These are phyloP conservation scores for Potamarius usumacintae DNA, from an alignment of 2,113 vertebrate species.

Conservation along the genomic window DNA sequence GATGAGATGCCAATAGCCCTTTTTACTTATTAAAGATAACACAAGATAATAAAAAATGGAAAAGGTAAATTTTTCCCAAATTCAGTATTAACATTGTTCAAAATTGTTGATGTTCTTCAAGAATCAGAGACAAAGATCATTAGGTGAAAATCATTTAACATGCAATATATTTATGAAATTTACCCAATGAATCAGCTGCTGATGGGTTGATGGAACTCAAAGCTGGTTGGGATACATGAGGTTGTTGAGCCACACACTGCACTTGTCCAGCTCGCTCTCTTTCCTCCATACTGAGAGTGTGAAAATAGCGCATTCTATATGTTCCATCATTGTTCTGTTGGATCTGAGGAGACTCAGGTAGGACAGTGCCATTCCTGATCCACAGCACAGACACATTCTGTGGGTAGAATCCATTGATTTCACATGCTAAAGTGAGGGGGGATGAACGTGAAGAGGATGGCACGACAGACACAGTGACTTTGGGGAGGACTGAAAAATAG, in stretches of 20 bases:
- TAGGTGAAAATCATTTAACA: background rate
- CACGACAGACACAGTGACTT: constrained; percentile 63
- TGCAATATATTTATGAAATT: constrained; percentile 5
- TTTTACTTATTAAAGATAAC: background rate
- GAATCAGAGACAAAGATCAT: background rate
- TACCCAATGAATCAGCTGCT: constrained; percentile 62
- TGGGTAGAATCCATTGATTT: constrained; percentile 73
- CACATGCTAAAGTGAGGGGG: constrained; percentile 73
- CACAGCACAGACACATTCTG: constrained; percentile 68
- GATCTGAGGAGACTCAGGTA: constrained; percentile 52
- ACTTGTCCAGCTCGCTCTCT: constrained; percentile 62
- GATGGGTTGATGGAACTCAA: constrained; percentile 54
- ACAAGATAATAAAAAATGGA: background rate
- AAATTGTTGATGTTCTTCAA: background rate
- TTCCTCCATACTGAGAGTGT: constrained; percentile 65
- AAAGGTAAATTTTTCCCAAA: background rate
- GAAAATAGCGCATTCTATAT: constrained; percentile 65
- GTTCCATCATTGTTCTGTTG: constrained; percentile 64
- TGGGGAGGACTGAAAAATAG: constrained; percentile 61
- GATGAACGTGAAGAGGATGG: constrained; percentile 41
- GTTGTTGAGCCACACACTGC: constrained; percentile 67
- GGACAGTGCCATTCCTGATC: constrained; percentile 67
- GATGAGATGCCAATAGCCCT: background rate
- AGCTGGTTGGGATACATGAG: constrained; percentile 51
- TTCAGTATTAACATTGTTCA: background rate